These are phyloP conservation scores for Salpingus planirostris DNA, from an alignment of 2,888 invertebrate species.

Conservation along the genomic window DNA sequence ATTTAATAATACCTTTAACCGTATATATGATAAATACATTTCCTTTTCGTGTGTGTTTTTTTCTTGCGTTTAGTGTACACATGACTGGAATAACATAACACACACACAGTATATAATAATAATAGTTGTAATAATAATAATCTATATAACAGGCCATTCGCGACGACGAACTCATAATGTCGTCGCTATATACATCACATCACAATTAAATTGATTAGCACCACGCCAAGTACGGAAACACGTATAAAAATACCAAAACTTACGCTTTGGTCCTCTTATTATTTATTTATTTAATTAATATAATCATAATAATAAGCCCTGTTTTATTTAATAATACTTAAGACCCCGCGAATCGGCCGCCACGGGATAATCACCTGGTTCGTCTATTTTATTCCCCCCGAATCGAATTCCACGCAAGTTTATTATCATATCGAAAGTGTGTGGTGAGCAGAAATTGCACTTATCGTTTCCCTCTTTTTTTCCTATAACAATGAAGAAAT, in stretches of 20 bases:
- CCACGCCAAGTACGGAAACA: slow-evolving; percentile 41
- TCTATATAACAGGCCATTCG: slow-evolving; percentile 13
- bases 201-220: slow-evolving; percentile 31
- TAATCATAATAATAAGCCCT: slow-evolving; percentile 39
- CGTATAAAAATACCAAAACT: slow-evolving; percentile 41
- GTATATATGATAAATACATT: slow-evolving; percentile 26
- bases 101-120: too few relatives aligned
- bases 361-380: slow-evolving; percentile 5
- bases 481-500: slow-evolving; percentile 13
- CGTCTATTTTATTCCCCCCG: neutral
- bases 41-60: slow-evolving; percentile 18
- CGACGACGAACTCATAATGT: slow-evolving; percentile 6
- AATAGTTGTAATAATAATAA: too few relatives aligned
- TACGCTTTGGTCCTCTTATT: slow-evolving; percentile 41
- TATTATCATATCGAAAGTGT: too few relatives aligned
- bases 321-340: slow-evolving; percentile 38
- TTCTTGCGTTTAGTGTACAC: slow-evolving; percentile 23
- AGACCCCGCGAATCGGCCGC: slow-evolving; percentile 16
- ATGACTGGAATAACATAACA: slow-evolving; percentile 39
- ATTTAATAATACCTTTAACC: slow-evolving; percentile 39
- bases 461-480: too few relatives aligned
- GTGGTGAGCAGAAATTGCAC: too few relatives aligned
- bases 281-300: slow-evolving; percentile 26
- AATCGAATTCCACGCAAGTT: too few relatives aligned
- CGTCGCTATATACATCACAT: slow-evolving; percentile 28